Conservation (phyloP, 2,113 vertebrate genomes). For the Petrocephalus zakoni region DNA sequence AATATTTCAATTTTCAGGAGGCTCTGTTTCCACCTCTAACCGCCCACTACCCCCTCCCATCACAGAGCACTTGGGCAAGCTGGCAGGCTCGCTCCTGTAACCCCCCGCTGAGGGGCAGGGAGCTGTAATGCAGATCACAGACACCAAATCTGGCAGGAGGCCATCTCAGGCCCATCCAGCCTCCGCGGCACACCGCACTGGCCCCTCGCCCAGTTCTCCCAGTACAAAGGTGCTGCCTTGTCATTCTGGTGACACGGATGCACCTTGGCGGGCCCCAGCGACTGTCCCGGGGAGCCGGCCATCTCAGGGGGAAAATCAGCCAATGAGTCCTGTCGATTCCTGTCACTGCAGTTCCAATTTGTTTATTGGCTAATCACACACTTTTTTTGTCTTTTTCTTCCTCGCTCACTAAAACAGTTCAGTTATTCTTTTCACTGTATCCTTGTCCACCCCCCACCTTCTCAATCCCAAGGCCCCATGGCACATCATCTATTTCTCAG, state of each 20-base stretch:
- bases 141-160: background rate
- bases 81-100: too few species aligned
- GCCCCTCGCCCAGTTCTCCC: background rate
- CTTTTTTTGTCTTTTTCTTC: too few species aligned
- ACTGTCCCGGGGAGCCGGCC: background rate
- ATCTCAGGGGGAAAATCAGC: background rate
- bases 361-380: background rate
- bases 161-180: background rate
- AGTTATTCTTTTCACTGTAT: background rate
- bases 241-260: background rate
- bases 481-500: background rate
- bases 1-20: slow-evolving; percentile 9
- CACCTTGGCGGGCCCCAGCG: background rate
- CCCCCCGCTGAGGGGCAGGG: background rate
- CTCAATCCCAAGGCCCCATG: background rate
- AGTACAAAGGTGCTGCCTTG: background rate
- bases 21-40: background rate
- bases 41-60: too few species aligned
- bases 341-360: background rate
- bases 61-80: background rate
- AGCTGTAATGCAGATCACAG: background rate
- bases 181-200: background rate
- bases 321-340: background rate
- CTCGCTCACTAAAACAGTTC: too few species aligned
- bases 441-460: background rate